phyloP scores from a whole-genome alignment of 2,797 vertebrate species.

The Taenioides sp. region DNA sequence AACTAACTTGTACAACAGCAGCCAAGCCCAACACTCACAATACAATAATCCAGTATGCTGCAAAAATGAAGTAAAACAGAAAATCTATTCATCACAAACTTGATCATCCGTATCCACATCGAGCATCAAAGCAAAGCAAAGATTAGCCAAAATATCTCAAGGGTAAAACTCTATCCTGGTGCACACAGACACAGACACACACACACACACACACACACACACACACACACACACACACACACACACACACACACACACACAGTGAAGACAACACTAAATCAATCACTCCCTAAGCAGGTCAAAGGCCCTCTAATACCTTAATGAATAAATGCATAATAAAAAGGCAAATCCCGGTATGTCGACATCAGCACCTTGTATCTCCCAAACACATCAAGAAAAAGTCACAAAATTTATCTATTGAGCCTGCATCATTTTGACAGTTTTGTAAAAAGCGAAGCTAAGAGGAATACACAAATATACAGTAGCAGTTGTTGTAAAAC shows the following conservation, averaged over 20 bases:
- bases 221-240: conserved; percentile 11
- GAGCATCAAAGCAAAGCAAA: conserved; percentile 29
- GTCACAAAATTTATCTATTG: conserved; percentile 12
- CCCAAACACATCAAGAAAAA: conserved; percentile 13
- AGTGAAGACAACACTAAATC: conserved; percentile 45
- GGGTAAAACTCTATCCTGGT: conserved; percentile 38
- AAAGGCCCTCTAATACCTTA: conserved; percentile 49
- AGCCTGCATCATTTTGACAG: conserved; percentile 17
- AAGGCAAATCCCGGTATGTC: conserved; percentile 49
- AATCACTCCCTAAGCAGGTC: conserved; percentile 48
- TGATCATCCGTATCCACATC: conserved; percentile 18
- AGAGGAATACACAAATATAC: conserved; percentile 11
- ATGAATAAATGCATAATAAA: conserved; percentile 64
- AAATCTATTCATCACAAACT: conserved; percentile 20
- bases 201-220: conserved; percentile 4
- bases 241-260: conserved; percentile 10
- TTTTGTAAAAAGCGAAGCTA: background rate
- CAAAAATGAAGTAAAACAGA: conserved; percentile 10
- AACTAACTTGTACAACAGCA: background rate
- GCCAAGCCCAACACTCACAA: background rate
- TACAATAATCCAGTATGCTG: background rate
- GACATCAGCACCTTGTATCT: conserved; percentile 27
- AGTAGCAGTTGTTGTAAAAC: background rate
- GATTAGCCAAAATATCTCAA: conserved; percentile 51
- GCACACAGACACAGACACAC: conserved; percentile 14